phyloP scores from a whole-genome alignment of 2,113 vertebrate genomes.

The Dolichallabes microphthalmus region DNA sequence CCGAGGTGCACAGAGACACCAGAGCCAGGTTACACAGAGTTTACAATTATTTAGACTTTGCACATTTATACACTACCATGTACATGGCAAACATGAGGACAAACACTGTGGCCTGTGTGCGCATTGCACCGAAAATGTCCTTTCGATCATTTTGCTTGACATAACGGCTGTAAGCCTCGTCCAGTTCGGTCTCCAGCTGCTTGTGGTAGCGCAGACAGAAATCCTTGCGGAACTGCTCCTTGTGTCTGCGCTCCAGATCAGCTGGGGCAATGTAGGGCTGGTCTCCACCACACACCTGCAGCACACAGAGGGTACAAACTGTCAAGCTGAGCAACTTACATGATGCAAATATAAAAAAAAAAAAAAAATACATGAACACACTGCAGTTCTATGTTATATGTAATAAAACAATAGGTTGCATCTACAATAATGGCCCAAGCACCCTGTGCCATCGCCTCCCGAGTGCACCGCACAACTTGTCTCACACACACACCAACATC shows the following conservation, averaged over 20 bases:
- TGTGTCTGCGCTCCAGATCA: constrained; percentile 88
- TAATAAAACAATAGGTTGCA: no score
- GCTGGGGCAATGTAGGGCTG: constrained; percentile 92
- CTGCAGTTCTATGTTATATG: background rate
- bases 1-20: constrained; percentile 89
- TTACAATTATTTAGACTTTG: constrained; percentile 70
- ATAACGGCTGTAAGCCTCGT: constrained; percentile 87
- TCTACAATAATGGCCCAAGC: no score
- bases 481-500: no score
- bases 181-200: constrained; percentile 88
- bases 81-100: constrained; percentile 95
- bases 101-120: constrained; percentile 94
- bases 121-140: constrained; percentile 96
- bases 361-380: background rate
- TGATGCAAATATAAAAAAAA: no score
- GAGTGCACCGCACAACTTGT: no score
- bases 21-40: constrained; percentile 89
- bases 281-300: constrained; percentile 91
- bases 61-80: constrained; percentile 87
- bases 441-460: no score
- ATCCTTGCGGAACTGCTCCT: constrained; percentile 88
- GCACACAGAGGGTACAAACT: background rate
- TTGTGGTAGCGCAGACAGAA: constrained; percentile 93
- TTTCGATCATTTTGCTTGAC: constrained; percentile 97
- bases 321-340: background rate